phyloP scores from a whole-genome alignment of 1,140 invertebrate genomes.

The Holcopasites calliopsidis region DNA sequence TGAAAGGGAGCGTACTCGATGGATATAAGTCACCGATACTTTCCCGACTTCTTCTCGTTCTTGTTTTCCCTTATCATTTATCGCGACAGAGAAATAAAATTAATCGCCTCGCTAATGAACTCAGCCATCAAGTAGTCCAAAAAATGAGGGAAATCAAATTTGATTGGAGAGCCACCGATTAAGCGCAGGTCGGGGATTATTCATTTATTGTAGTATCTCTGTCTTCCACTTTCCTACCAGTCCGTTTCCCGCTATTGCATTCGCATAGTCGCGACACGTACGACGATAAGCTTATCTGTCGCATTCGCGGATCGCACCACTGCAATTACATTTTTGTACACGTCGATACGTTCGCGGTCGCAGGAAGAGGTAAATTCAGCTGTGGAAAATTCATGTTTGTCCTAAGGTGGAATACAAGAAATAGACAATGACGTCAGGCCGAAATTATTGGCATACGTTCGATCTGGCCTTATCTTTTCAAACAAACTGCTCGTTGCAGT shows the following conservation, averaged over 20 bases:
- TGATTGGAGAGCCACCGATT: neutral
- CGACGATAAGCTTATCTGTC: conserved; percentile 1
- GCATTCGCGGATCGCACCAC: neutral
- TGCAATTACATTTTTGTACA: neutral
- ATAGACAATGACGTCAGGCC: conserved; percentile 56
- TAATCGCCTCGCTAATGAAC: neutral
- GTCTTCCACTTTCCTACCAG: neutral
- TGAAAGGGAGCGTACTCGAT: conserved; percentile 40
- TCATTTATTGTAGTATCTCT: neutral
- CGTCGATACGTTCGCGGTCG: neutral
- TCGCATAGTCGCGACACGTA: neutral
- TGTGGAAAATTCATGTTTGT: neutral
- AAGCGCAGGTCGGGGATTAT: neutral
- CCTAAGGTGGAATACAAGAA: conserved; percentile 18
- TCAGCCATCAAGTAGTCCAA: neutral
- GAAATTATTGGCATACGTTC: conserved; percentile 53
- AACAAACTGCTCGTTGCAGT: conserved; percentile 31
- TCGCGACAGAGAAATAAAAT: neutral
- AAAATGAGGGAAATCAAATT: neutral
- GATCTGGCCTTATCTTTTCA: conserved; percentile 50
- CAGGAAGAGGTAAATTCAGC: neutral
- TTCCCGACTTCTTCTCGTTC: conserved; percentile 8
- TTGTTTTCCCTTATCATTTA: neutral
- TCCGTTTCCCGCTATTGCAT: neutral
- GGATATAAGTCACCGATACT: conserved; percentile 45